Conservation (phyloP, 2,888 invertebrate genomes). For the Drosophila siamana region DNA sequence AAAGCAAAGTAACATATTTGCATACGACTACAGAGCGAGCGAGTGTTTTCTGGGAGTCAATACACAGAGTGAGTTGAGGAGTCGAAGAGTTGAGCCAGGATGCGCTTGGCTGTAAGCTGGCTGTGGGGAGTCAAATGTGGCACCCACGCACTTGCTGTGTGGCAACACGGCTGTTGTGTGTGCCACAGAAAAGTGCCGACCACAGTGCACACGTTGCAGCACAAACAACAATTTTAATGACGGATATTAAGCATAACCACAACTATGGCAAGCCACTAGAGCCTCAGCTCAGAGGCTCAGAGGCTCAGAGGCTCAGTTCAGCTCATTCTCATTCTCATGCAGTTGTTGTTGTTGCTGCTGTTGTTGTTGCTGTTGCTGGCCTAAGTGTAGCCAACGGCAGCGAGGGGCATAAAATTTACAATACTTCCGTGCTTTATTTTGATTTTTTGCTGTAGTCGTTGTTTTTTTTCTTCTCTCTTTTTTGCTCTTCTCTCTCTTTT, state of each 20-base stretch:
- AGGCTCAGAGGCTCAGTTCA: neutral
- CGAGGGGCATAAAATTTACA: conserved; percentile 58
- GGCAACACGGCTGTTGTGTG: neutral
- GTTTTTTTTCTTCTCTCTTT: conserved; percentile 6
- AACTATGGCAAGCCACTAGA: conserved; percentile 53
- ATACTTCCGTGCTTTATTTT: conserved; percentile 59
- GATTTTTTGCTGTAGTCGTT: conserved; percentile 6
- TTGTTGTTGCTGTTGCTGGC: conserved; percentile 2
- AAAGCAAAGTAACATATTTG: conserved; percentile 53
- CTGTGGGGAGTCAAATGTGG: conserved; percentile 24
- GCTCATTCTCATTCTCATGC: neutral
- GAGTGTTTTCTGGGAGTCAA: conserved; percentile 8
- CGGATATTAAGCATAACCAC: conserved; percentile 77
- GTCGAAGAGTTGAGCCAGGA: conserved; percentile 30
- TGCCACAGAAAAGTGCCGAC: conserved; percentile 7
- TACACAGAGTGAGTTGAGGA: too few species aligned
- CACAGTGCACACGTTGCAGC: conserved; percentile 34
- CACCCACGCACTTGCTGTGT: conserved; percentile 56
- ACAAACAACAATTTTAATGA: conserved; percentile 76
- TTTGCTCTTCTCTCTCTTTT: neutral
- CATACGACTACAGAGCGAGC: conserved; percentile 44
- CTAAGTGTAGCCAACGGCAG: conserved; percentile 24
- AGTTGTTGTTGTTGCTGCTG: neutral
- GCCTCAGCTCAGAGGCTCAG: neutral
- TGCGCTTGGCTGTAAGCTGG: conserved; percentile 52